phyloP scores from a whole-genome alignment of 2,113 vertebrate species.

The Pandion haliaetus region DNA sequence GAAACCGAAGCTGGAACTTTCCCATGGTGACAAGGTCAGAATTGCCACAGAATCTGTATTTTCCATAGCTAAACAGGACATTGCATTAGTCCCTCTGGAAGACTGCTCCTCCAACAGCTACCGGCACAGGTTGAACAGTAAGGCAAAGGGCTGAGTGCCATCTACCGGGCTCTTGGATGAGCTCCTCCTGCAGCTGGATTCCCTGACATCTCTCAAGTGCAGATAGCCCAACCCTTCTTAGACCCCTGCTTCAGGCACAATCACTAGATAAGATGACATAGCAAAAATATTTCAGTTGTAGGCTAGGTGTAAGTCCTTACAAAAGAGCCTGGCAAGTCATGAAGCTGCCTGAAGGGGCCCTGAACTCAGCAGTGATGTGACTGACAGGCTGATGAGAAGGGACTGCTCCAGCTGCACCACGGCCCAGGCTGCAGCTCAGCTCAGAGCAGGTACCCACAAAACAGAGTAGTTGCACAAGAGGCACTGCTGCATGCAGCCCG shows the following conservation, averaged over 20 bases:
- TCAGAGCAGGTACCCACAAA: background rate
- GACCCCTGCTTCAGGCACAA: background rate
- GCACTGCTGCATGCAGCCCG: background rate
- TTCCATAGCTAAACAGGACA: background rate
- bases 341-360: background rate
- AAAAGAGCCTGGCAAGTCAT: background rate
- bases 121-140: background rate
- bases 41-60: background rate
- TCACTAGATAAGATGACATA: background rate
- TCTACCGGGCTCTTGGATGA: background rate
- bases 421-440: background rate
- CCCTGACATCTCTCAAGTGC: too few species aligned
- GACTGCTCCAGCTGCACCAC: background rate
- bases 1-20: background rate
- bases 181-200: background rate
- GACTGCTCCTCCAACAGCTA: background rate
- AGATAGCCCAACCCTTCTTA: background rate
- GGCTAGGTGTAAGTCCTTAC: background rate
- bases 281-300: background rate
- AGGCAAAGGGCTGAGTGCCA: background rate
- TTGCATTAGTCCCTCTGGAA: rapidly evolving
- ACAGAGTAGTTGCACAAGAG: background rate
- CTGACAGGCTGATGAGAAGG: background rate
- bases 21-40: background rate
- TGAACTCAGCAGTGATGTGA: background rate